These are phyloP conservation scores for Calidris pugnax DNA, from an alignment of 2,113 vertebrate species.

Conservation along the genomic window DNA sequence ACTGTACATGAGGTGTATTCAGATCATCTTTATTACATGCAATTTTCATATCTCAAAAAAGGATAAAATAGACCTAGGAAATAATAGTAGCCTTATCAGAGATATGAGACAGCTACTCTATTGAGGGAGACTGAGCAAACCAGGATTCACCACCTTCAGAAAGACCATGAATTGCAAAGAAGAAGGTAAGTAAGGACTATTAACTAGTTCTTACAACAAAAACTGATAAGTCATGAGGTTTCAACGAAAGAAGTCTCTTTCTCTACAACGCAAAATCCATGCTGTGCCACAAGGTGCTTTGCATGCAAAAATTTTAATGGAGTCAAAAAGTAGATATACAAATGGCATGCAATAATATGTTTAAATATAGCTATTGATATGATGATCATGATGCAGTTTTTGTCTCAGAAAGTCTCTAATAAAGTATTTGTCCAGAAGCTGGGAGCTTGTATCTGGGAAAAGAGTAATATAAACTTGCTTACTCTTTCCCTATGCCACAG, in stretches of 20 bases:
- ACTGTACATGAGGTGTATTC: fast-evolving
- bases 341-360: neutral
- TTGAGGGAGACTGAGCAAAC: neutral
- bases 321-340: neutral
- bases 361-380: neutral
- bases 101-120: neutral
- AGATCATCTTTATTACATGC: neutral
- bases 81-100: neutral
- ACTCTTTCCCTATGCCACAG: neutral
- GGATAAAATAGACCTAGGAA: neutral
- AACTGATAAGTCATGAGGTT: neutral
- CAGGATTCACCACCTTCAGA: neutral
- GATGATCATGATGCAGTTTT: neutral
- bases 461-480: neutral
- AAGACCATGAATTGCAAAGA: neutral
- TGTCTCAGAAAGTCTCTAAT: neutral
- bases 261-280: neutral
- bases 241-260: neutral
- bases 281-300: neutral
- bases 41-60: neutral
- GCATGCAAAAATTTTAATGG: neutral
- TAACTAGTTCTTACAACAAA: neutral
- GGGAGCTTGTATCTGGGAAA: neutral
- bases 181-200: neutral
- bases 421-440: neutral